Evolutionary conservation across 2,113 vertebrate species (phyloP).

Genomic region (Cheilinus undulatus): DNA sequence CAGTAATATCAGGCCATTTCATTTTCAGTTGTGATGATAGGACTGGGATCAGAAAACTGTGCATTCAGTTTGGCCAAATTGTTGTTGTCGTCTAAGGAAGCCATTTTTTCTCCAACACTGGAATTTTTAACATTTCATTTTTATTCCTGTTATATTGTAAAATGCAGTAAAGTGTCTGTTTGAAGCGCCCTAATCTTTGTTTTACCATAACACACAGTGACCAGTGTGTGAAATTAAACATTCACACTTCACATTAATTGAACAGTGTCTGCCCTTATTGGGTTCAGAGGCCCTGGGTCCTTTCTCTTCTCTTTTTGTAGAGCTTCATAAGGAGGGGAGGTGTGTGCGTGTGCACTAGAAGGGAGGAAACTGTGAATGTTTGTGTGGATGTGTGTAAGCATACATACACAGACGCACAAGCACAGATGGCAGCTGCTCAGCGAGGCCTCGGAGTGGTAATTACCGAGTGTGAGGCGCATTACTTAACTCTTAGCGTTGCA

Average conservation of each 20-base stretch:
- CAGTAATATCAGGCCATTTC: no score
- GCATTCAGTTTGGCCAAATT: no score
- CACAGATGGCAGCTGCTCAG: slow-evolving; percentile 84
- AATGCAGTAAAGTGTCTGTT: no score
- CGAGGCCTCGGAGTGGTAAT: slow-evolving; percentile 81
- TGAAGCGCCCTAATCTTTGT: background rate
- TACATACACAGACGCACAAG: slow-evolving; percentile 47
- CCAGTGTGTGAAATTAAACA: slow-evolving; percentile 25
- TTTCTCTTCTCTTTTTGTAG: slow-evolving; percentile 64
- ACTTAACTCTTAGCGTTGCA: slow-evolving; percentile 81
- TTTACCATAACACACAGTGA: slow-evolving; percentile 1
- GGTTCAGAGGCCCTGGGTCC: slow-evolving; percentile 49
- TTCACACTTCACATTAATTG: slow-evolving; percentile 48
- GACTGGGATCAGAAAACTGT: no score
- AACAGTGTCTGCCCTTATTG: slow-evolving; percentile 33
- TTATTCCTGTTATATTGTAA: no score
- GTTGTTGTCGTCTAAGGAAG: no score
- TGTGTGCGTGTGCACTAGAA: slow-evolving; percentile 43
- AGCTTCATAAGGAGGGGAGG: slow-evolving; percentile 61
- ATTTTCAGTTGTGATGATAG: no score
- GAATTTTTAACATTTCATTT: no score
- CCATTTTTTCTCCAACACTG: no score
- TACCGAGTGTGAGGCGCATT: slow-evolving; percentile 80
- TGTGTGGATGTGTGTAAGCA: slow-evolving; percentile 58
- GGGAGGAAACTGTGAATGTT: slow-evolving; percentile 61